These are phyloP conservation scores for Aldabrachelys gigantea DNA, from an alignment of 2,113 vertebrate species.

Conservation along the genomic window DNA sequence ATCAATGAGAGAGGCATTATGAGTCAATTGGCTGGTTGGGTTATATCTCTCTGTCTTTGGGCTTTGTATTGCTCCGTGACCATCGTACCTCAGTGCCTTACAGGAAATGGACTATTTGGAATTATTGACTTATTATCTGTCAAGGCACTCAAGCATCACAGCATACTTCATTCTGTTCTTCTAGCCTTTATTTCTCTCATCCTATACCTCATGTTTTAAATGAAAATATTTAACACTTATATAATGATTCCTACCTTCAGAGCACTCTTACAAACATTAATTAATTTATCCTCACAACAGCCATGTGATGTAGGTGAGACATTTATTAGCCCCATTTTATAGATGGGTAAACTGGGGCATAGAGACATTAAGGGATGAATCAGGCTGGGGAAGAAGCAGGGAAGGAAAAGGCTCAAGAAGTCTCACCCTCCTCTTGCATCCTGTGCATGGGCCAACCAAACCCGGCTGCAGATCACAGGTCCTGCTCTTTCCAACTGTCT, in stretches of 20 bases:
- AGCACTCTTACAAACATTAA: neutral
- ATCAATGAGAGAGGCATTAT: neutral
- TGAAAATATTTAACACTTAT: neutral
- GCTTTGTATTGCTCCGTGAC: neutral
- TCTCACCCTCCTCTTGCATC: neutral
- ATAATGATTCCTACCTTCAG: constrained; percentile 3
- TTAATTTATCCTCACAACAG: neutral
- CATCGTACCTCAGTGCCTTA: neutral
- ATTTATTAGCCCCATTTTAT: neutral
- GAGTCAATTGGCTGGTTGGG: neutral
- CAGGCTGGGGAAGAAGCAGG: neutral
- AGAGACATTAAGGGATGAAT: neutral
- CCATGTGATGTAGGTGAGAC: neutral
- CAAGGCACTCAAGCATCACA: neutral
- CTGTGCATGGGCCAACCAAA: neutral
- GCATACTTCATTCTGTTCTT: neutral
- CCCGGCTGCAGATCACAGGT: neutral
- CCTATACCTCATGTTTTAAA: neutral
- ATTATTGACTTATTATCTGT: neutral
- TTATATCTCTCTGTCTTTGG: neutral
- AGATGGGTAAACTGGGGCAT: neutral
- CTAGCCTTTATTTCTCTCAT: neutral
- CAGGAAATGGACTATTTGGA: neutral
- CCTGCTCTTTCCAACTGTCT: neutral
- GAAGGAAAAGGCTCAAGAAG: neutral